These are phyloP conservation scores for Geotrupes spiniger DNA, from an alignment of 2,888 invertebrate species.

Conservation along the genomic window DNA sequence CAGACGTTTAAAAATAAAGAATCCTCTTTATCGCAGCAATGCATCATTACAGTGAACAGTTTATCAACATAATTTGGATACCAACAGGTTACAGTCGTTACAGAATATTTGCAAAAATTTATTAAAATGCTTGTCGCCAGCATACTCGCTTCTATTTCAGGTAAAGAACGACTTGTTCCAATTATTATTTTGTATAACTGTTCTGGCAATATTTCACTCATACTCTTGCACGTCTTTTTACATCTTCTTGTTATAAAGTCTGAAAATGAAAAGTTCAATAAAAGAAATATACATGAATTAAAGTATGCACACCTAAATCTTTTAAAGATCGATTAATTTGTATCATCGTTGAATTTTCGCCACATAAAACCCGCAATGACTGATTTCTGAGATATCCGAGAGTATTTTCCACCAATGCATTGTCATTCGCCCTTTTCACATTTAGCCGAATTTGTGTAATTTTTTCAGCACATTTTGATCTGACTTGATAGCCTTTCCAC, in stretches of 20 bases:
- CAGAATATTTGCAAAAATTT: slow-evolving; percentile 63
- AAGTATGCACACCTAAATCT: too few relatives aligned
- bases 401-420: too few relatives aligned
- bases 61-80: slow-evolving; percentile 59
- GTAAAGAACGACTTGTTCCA: slow-evolving; percentile 57
- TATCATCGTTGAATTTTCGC: too few relatives aligned
- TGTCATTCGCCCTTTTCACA: too few relatives aligned
- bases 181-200: slow-evolving; percentile 46
- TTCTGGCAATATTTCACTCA: slow-evolving; percentile 44
- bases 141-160: slow-evolving; percentile 58
- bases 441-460: too few relatives aligned
- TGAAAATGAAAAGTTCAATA: slow-evolving; percentile 39
- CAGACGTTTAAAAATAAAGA: slow-evolving; percentile 62
- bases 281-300: too few relatives aligned
- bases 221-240: slow-evolving; percentile 38
- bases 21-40: slow-evolving; percentile 66
- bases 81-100: slow-evolving; percentile 61
- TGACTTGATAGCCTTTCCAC: slow-evolving; percentile 49
- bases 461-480: too few relatives aligned
- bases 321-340: too few relatives aligned
- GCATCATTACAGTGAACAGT: slow-evolving; percentile 62
- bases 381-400: too few relatives aligned
- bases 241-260: slow-evolving; percentile 49
- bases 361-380: too few relatives aligned
- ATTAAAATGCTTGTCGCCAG: slow-evolving; percentile 60